phyloP scores from a whole-genome alignment of 2,113 vertebrate genomes.

The Psittacula cyanocephala region DNA sequence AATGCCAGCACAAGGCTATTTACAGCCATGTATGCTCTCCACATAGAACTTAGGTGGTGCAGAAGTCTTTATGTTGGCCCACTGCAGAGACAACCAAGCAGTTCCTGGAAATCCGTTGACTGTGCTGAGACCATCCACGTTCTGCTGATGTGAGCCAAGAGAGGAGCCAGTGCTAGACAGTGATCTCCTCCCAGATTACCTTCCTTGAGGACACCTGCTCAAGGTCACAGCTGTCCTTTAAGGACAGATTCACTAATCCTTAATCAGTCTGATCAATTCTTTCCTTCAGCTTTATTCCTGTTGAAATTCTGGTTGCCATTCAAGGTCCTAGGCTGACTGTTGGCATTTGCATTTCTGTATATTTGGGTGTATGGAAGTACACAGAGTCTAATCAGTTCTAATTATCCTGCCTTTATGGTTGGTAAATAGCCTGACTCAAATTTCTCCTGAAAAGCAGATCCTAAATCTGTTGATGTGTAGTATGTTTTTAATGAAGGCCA shows the following conservation, averaged over 20 bases:
- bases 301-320: background rate
- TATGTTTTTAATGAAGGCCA: background rate
- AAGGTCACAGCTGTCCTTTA: background rate
- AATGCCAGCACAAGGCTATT: background rate
- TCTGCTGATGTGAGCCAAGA: background rate
- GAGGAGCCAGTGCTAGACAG: background rate
- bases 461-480: background rate
- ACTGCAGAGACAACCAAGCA: background rate
- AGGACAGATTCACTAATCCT: background rate
- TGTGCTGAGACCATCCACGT: background rate
- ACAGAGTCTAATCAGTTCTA: background rate
- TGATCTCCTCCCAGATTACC: rapidly evolving
- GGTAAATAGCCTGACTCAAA: background rate
- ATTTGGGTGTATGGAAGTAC: background rate
- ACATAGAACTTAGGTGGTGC: background rate
- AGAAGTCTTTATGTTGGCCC: background rate
- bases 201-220: background rate
- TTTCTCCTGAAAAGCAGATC: background rate
- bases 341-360: rapidly evolving
- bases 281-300: background rate
- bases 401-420: background rate
- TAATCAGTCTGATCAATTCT: rapidly evolving
- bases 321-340: background rate
- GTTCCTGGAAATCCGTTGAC: background rate
- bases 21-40: background rate